Evolutionary conservation across 2,797 vertebrate species (phyloP).

Genomic region (Lophotriccus pileatus): DNA sequence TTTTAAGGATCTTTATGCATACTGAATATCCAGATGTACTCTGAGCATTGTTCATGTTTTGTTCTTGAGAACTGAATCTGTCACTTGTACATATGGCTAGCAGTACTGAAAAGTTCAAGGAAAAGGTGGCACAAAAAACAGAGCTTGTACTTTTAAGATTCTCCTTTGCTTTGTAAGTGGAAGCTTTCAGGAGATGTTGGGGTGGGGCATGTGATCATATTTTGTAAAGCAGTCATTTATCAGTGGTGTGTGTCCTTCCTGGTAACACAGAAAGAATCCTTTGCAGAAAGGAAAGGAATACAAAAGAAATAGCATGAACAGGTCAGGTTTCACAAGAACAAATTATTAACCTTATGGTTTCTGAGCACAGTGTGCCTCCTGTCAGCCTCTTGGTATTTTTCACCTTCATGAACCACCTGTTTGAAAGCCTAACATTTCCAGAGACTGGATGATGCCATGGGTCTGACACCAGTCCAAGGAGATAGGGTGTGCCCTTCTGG

Average conservation of each 20-base stretch:
- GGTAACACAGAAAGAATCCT: background rate
- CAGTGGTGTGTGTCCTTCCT: background rate
- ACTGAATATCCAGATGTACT: background rate
- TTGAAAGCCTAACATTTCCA: background rate
- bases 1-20: background rate
- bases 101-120: background rate
- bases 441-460: background rate
- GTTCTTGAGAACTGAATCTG: background rate
- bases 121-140: background rate
- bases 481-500: accelerated
- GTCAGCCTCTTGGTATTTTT: background rate
- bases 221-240: background rate
- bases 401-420: background rate
- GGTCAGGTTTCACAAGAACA: background rate
- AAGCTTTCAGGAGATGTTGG: background rate
- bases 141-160: background rate
- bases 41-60: background rate
- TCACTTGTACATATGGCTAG: background rate
- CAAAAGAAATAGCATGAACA: background rate
- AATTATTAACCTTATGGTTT: background rate
- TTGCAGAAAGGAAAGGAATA: background rate
- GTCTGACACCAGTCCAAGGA: background rate
- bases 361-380: background rate
- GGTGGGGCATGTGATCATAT: background rate
- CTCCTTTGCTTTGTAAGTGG: background rate